Conservation (phyloP, 2,888 invertebrate species). For the Emmelina monodactyla region DNA sequence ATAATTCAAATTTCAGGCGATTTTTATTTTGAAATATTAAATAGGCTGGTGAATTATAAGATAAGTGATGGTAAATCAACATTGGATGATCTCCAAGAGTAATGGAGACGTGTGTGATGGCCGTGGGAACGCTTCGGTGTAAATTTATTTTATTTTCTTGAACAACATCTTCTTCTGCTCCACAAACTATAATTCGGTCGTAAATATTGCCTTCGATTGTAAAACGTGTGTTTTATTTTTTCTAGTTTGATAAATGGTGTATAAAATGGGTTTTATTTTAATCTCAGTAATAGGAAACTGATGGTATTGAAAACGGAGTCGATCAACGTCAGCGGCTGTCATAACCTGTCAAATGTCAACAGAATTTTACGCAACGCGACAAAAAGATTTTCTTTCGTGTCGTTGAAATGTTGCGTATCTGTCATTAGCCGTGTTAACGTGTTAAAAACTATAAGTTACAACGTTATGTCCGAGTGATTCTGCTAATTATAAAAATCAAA, state of each 20-base stretch:
- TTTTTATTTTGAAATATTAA: conserved; percentile 20
- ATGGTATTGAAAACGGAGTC: not conserved
- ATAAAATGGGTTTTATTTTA: not conserved
- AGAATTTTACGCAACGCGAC: conserved; percentile 9
- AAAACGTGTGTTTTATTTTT: conserved; percentile 4
- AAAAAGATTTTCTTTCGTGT: conserved; percentile 2
- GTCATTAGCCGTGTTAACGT: no score
- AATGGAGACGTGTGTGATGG: conserved; percentile 36
- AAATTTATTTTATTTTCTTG: conserved; percentile 40
- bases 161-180: conserved; percentile 44
- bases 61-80: conserved; percentile 26
- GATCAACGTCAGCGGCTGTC: conserved; percentile 8
- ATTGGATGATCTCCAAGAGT: conserved; percentile 45
- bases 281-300: not conserved
- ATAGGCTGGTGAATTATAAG: conserved; percentile 16
- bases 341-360: conserved; percentile 10
- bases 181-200: conserved; percentile 30
- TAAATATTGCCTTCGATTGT: conserved; percentile 37
- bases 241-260: not conserved
- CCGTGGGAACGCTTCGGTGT: conserved; percentile 23
- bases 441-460: no score
- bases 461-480: no score
- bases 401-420: no score
- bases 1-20: conserved; percentile 16
- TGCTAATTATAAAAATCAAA: no score